phyloP scores from a whole-genome alignment of 2,113 vertebrate genomes.

The Oplegnathus fasciatus region DNA sequence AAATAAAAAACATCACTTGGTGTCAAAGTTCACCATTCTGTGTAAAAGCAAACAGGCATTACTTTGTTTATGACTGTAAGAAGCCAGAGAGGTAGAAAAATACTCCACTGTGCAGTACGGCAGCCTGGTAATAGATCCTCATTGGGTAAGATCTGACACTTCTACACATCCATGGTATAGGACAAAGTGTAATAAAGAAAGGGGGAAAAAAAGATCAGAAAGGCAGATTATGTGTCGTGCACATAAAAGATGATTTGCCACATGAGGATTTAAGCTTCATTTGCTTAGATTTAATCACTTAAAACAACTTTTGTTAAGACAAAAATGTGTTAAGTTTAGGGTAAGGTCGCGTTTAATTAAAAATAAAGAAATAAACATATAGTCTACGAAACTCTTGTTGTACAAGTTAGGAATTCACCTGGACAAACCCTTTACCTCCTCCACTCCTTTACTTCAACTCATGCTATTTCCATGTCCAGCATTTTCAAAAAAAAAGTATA shows the following conservation, averaged over 20 bases:
- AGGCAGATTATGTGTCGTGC: background rate
- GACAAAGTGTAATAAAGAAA: background rate
- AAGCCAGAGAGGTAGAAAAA: background rate
- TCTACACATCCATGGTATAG: background rate
- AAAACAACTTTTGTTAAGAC: background rate
- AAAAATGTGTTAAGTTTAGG: background rate
- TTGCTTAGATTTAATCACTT: background rate
- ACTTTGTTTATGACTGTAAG: background rate
- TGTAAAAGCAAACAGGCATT: constrained; percentile 8
- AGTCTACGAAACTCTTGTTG: no score
- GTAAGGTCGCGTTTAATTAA: background rate
- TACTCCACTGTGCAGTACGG: background rate
- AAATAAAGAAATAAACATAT: background rate
- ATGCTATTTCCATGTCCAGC: no score
- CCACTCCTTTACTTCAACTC: no score
- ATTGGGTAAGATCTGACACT: background rate
- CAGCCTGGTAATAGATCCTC: background rate
- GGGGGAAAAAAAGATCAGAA: background rate
- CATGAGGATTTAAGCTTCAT: background rate
- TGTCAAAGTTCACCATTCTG: constrained; percentile 44
- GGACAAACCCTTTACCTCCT: no score
- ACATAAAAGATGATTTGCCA: background rate
- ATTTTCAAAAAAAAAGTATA: no score
- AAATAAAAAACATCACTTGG: constrained; percentile 31
- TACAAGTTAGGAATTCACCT: no score